Base-by-base conservation (phyloP, 1,140 invertebrate species). In the Orchesella cincta region DNA sequence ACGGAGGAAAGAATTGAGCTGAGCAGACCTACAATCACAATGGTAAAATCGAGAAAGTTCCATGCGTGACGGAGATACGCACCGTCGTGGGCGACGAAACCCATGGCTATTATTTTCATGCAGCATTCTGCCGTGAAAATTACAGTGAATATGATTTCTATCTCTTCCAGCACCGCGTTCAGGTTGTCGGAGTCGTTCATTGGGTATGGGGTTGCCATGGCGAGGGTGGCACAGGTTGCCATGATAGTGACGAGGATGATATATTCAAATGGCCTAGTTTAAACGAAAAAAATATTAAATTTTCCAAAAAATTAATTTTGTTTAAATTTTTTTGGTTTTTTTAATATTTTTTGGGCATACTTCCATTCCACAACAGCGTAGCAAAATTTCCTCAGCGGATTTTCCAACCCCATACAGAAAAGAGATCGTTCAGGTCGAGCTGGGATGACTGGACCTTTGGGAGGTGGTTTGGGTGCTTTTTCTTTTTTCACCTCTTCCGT, bases 21-120 rank as follows among this genome's bases (percentile, higher is more conserved):
- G 86, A 98, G 91, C 89, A 97, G 92, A 84, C 96, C 98, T 87
- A 99, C 98, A 84, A 99, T 94, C 85, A 99, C 98, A 86, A 99
- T 99, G 83, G 96, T 95, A 90, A 99, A 99, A 93, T 99, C 98
- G 86, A 99, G 90, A 84, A 98, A 90, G 88, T 99, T 99, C 98
- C 98, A 99, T 82, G 95, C 95, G 88, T 98, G 98, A 83, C 98
- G 89, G 82, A 99, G 90, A 89, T 99, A 99, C 81, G 98, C 96
- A 83, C 96, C 97, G 64, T 90, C 89, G 89, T 99, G 98, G 86
- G 95, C 92, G 77, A 97, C 89, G 88, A 99, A 98, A 80, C 98
- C 98, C 87, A 98, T 97, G 54, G 98, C 97, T 82, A 99, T 93
- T 83, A 99, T 98, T 89, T 99, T 99, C 93, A 99, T 97, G 81